These are phyloP conservation scores for Saccostrea cuccullata DNA, from an alignment of 1,140 invertebrate species.

Conservation along the genomic window DNA sequence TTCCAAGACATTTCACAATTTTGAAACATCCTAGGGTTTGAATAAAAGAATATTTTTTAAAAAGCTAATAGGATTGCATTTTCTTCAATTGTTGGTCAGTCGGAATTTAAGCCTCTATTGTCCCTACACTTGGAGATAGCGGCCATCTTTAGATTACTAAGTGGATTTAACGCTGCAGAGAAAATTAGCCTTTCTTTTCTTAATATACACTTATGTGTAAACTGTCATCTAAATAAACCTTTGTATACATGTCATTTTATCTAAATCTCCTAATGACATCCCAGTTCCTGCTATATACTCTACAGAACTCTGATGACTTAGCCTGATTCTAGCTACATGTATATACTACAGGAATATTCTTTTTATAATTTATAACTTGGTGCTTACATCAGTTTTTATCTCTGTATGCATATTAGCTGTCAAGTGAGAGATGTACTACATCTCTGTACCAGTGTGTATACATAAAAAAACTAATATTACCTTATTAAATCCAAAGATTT, in stretches of 20 bases:
- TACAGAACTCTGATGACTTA: too few relatives aligned
- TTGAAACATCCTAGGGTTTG: not conserved
- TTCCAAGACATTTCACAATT: conserved; percentile 14
- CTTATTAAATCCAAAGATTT: not conserved
- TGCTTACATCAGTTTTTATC: not conserved
- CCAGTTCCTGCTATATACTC: not conserved
- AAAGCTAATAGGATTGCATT: conserved; percentile 28
- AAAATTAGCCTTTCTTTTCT: not conserved
- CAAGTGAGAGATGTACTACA: not conserved
- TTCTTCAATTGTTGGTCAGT: not conserved
- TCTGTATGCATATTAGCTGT: conserved; percentile 8
- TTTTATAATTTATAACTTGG: not conserved
- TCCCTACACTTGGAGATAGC: not conserved
- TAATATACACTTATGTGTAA: not conserved
- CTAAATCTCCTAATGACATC: not conserved
- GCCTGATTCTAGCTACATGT: too few relatives aligned
- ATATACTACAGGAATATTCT: not conserved
- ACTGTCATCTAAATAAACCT: not conserved
- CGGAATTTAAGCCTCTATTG: conserved; percentile 25
- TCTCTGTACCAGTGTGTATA: not conserved
- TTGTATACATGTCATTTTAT: not conserved
- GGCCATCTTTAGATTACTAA: not conserved
- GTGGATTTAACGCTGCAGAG: not conserved
- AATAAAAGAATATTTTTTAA: not conserved
- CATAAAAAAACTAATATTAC: not conserved